phyloP scores from a whole-genome alignment of 2,888 invertebrate species.

The Cryptophagus acutangulus region DNA sequence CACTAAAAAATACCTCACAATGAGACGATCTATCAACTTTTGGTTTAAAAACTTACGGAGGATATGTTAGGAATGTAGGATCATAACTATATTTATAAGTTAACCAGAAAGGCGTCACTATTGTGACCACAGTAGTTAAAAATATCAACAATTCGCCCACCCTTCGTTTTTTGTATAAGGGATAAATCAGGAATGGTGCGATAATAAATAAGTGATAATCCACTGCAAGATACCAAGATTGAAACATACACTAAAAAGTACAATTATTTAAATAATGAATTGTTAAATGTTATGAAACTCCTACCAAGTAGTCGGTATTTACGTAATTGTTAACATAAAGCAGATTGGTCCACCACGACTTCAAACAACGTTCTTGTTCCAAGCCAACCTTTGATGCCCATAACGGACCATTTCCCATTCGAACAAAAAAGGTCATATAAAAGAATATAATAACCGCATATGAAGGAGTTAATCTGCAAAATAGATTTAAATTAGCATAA shows the following conservation, averaged over 20 bases:
- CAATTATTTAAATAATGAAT: not conserved
- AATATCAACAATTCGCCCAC: conserved; percentile 54
- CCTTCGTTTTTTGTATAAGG: conserved; percentile 61
- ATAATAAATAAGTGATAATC: conserved; percentile 51
- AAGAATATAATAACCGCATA: conserved; percentile 67
- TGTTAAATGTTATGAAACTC: conserved; percentile 13
- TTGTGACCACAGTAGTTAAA: conserved; percentile 49
- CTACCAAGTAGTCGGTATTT: conserved; percentile 58
- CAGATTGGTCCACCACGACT: conserved; percentile 71
- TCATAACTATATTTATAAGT: conserved; percentile 59
- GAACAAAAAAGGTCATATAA: conserved; percentile 67
- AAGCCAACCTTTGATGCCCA: conserved; percentile 60
- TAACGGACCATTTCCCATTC: conserved; percentile 67
- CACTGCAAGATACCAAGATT: conserved; percentile 62
- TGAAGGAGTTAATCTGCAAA: conserved; percentile 65
- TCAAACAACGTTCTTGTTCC: conserved; percentile 57
- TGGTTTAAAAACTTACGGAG: conserved; percentile 55
- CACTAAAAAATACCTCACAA: conserved; percentile 47
- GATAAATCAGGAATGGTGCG: conserved; percentile 62
- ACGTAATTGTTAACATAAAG: conserved; percentile 71
- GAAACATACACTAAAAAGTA: conserved; percentile 63
- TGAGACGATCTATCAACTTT: conserved; percentile 3
- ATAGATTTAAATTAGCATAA: too few species aligned
- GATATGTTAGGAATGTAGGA: conserved; percentile 64
- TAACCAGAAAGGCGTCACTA: conserved; percentile 39